These are phyloP conservation scores for Actinopyga echinites DNA, from an alignment of 53 echinoderm and acorn worm species.

Conservation along the genomic window DNA sequence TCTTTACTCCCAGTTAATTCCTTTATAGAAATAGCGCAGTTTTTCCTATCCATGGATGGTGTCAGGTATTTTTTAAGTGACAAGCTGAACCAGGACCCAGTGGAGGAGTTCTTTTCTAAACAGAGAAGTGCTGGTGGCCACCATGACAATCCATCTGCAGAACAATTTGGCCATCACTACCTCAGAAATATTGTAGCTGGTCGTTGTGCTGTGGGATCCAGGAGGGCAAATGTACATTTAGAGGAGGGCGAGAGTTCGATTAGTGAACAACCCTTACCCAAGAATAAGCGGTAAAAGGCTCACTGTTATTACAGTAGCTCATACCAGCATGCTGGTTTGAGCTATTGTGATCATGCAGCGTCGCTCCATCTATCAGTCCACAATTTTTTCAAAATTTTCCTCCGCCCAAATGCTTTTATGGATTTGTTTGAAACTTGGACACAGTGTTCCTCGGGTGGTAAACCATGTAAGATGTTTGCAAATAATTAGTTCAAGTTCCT, in stretches of 20 bases:
- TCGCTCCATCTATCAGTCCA: not conserved
- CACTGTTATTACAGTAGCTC: no score
- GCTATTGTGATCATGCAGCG: no score
- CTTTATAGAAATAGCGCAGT: conserved; percentile 3
- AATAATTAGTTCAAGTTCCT: no score
- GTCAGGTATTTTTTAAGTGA: conserved; percentile 10
- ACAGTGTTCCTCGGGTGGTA: no score
- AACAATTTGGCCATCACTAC: not conserved
- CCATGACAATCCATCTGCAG: conserved; percentile 10
- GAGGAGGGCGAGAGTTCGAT: not conserved
- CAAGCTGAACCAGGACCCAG: conserved; percentile 15
- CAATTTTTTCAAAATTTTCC: not conserved
- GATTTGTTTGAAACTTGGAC: no score
- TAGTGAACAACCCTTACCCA: not conserved
- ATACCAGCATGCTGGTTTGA: no score
- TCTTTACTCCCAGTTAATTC: no score
- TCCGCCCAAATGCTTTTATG: no score
- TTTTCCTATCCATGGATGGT: not conserved
- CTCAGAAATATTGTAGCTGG: not conserved
- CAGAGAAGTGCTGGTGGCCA: conserved; percentile 36
- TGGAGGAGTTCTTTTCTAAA: conserved; percentile 38
- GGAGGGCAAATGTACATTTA: not conserved
- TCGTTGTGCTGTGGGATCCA: not conserved
- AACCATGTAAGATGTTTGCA: no score
- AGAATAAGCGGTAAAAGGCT: not conserved